Conservation (phyloP, 2,888 invertebrate genomes). For the Lochmaea capreae region DNA sequence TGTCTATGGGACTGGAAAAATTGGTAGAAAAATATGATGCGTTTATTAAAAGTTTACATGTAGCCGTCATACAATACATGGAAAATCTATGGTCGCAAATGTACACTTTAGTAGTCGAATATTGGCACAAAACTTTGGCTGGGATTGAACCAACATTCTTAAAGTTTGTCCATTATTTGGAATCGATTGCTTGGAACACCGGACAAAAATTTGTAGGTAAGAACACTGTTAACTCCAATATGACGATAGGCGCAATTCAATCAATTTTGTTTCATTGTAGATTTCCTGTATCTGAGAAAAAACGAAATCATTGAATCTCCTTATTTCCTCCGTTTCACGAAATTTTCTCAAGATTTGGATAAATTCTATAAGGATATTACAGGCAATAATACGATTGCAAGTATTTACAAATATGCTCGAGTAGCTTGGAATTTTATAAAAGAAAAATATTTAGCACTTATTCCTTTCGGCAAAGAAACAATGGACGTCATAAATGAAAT, state of each 20-base stretch:
- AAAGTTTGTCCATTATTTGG: constrained; percentile 80
- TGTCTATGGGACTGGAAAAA: constrained; percentile 76
- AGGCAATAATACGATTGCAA: constrained; percentile 81
- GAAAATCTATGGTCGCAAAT: constrained; percentile 81
- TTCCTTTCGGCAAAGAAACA: constrained; percentile 77
- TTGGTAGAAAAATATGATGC: constrained; percentile 82
- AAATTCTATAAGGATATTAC: constrained; percentile 82
- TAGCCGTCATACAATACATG: constrained; percentile 76
- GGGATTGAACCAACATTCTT: constrained; percentile 84
- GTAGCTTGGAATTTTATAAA: constrained; percentile 76
- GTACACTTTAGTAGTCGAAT: constrained; percentile 72
- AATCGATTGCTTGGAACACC: constrained; percentile 78
- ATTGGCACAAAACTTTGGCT: constrained; percentile 80
- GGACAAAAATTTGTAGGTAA: constrained; percentile 77
- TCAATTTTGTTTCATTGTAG: constrained; percentile 60
- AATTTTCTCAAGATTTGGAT: constrained; percentile 85
- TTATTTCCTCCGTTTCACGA: constrained; percentile 83
- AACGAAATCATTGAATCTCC: constrained; percentile 84
- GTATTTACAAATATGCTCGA: constrained; percentile 80
- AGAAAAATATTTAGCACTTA: constrained; percentile 75
- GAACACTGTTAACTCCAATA: constrained; percentile 19
- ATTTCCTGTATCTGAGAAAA: constrained; percentile 83
- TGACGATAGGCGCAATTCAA: neutral
- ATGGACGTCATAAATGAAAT: constrained; percentile 74
- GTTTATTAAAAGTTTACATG: constrained; percentile 82